These are phyloP conservation scores for Suncus etruscus DNA, from an alignment of 2,113 vertebrate genomes.

Conservation along the genomic window DNA sequence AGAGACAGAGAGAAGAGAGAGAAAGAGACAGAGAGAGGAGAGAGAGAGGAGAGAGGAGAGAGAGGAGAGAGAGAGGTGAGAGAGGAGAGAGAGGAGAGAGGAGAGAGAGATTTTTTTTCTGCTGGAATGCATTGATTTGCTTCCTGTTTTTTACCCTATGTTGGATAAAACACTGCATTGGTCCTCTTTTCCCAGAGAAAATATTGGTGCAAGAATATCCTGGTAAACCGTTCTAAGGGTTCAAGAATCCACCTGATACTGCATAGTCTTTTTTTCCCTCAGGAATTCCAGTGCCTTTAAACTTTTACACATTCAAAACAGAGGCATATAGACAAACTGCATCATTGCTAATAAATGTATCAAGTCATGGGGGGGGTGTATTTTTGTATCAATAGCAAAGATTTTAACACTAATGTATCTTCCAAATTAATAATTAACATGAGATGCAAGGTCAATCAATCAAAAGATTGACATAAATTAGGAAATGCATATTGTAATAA, in stretches of 20 bases:
- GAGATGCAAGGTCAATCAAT: not conserved
- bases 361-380: too few species aligned
- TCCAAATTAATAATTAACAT: too few species aligned
- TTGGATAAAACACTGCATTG: not conserved
- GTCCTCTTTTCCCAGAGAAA: not conserved
- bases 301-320: not conserved
- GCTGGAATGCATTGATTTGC: not conserved
- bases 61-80: too few species aligned
- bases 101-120: too few species aligned
- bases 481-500: not conserved
- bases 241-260: not conserved
- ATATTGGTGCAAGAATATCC: not conserved
- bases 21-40: too few species aligned
- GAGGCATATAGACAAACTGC: constrained; percentile 9
- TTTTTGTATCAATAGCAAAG: too few species aligned
- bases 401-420: too few species aligned
- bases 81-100: too few species aligned
- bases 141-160: not conserved
- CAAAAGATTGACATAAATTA: not conserved
- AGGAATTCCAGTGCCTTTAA: constrained; percentile 1
- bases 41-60: too few species aligned
- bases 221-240: not conserved
- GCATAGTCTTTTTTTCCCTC: not conserved
- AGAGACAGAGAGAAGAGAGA: too few species aligned
- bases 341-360: not conserved